Base-by-base conservation (phyloP, 1,140 invertebrate genomes). In the Maconellicoccus hirsutus region DNA sequence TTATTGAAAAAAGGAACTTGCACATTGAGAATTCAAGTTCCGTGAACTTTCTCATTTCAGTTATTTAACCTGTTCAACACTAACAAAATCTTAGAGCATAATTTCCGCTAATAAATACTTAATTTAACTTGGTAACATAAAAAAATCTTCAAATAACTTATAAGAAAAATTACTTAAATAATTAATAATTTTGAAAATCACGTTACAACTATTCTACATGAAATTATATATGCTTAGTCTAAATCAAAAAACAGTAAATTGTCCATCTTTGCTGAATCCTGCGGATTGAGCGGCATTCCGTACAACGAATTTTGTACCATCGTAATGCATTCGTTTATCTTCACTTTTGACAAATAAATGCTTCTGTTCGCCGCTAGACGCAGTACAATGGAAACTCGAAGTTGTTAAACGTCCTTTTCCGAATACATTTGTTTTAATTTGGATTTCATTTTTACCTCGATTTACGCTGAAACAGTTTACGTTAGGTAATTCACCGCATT, bases 241-340 rank as follows among this genome's bases (percentile, higher is more conserved):
- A 14, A 19, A 8, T 52, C 42, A 52, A 52, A 8, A 52, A 52
- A 52, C 42, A 16, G 42, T 16, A 16, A 52, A 52, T 52, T 52
- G 42, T 2, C n/a, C 42, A 52, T 66, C 61, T 75, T 92, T 89
- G 77, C 93, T 90, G 75, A 93, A 93, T 21, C 91, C 91, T 25
- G 91, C 90, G 61, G 90, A 91, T 77, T 93, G 91, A 4, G 90
- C 90, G 0, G 89, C 90, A 79, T 93, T 93, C 76, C 91, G 84
- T 1, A 93, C 90, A 70, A 91, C 91, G 77, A 93, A 92, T 75
- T 86, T 88, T 71, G 86, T 86, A 10, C 91, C 90, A 79, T 93
- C 90, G 74, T 90, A 92, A 76, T 92, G 91, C 88, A 94, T 91
- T 59, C 90, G 83, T 73, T 90, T 81, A 78, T 93, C 90, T 2